Evolutionary conservation across 2,113 vertebrate species (phyloP).

Genomic region (Sinocyclocheilus maitianheensis): DNA sequence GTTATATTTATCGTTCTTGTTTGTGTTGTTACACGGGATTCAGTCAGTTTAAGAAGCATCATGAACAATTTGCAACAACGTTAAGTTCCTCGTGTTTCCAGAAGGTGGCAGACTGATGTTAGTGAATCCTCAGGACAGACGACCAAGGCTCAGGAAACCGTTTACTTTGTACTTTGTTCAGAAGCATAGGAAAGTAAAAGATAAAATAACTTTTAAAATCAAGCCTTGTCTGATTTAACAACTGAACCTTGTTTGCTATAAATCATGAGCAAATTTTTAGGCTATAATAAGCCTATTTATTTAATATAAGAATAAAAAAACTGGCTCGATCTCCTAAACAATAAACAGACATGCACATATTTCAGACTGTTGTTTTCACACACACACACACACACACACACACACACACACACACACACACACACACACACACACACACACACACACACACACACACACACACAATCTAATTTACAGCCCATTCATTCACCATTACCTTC

Average conservation of each 20-base stretch:
- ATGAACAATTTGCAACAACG: background rate
- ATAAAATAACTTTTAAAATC: background rate
- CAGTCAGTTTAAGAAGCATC: background rate
- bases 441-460: background rate
- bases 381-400: too few relatives aligned
- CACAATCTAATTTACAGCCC: conserved; percentile 72
- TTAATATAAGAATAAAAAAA: background rate
- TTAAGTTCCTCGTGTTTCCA: background rate
- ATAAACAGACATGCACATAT: background rate
- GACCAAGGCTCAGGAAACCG: background rate
- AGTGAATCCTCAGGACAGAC: background rate
- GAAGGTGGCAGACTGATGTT: background rate
- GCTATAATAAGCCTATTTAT: background rate
- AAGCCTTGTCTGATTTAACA: background rate
- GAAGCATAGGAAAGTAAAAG: background rate
- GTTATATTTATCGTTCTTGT: background rate
- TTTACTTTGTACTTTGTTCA: background rate
- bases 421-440: too few relatives aligned
- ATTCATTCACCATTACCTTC: conserved; percentile 75
- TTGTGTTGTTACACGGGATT: background rate
- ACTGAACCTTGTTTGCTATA: background rate
- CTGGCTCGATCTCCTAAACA: background rate
- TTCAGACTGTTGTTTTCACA: background rate
- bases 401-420: too few relatives aligned
- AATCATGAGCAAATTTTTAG: background rate